Evolutionary conservation across 2,113 vertebrate genomes (phyloP).

Genomic region (Myxocyprinus asiaticus): DNA sequence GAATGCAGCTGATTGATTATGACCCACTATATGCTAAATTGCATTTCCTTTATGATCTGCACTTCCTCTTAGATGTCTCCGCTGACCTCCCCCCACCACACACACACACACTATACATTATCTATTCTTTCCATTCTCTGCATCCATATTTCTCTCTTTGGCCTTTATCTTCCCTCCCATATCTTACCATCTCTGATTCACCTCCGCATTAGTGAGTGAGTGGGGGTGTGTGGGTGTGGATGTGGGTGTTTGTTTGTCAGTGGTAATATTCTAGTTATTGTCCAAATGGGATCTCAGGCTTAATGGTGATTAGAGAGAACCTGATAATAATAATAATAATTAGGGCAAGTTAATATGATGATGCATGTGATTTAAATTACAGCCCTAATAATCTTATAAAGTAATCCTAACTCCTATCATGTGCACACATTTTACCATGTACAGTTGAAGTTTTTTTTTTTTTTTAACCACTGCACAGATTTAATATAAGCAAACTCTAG

Average conservation of each 20-base stretch:
- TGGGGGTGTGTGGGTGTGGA: too few species aligned
- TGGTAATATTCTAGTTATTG: too few species aligned
- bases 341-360: too few species aligned
- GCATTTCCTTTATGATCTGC: constrained; percentile 30
- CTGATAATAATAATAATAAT: not conserved
- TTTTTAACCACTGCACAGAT: too few species aligned
- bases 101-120: not conserved
- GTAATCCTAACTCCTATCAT: too few species aligned
- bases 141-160: not conserved
- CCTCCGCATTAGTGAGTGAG: not conserved
- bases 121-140: constrained; percentile 24
- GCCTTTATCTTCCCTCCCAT: not conserved
- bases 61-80: constrained; percentile 16
- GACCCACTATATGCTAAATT: not conserved
- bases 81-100: constrained; percentile 21
- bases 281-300: not conserved
- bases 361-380: too few species aligned
- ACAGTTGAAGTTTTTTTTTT: too few species aligned
- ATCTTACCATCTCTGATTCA: constrained; percentile 26
- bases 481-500: too few species aligned
- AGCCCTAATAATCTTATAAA: too few species aligned
- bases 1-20: not conserved
- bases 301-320: not conserved
- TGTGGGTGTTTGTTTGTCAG: too few species aligned
- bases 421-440: too few species aligned